Conservation (phyloP, 2,888 invertebrate genomes). For the Tromatobia lineatoria region DNA sequence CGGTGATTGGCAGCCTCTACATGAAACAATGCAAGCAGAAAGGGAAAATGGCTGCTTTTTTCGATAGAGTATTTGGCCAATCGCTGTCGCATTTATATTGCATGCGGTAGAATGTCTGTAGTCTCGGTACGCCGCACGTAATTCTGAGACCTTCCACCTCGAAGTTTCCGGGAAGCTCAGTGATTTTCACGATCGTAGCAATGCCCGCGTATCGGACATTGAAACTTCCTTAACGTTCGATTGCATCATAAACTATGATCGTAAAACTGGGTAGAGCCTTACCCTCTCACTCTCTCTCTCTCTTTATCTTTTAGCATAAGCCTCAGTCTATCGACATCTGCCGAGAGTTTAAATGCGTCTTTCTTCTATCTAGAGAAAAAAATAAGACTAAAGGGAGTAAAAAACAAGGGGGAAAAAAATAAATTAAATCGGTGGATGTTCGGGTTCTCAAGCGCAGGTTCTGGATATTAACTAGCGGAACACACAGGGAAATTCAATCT, state of each 20-base stretch:
- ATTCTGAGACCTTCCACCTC: not conserved
- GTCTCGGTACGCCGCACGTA: not conserved
- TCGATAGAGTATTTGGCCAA: not conserved
- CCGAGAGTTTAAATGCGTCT: not conserved
- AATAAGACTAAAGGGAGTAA: not conserved
- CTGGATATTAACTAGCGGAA: slow-evolving; percentile 3
- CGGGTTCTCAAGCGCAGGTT: not conserved
- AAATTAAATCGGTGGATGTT: not conserved
- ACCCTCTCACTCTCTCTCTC: slow-evolving; percentile 5
- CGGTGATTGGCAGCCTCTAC: not conserved
- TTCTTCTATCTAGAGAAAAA: slow-evolving; percentile 6
- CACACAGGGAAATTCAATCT: slow-evolving; percentile 16
- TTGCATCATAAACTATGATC: slow-evolving; percentile 63
- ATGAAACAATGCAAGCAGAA: not conserved
- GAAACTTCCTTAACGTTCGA: slow-evolving; percentile 50
- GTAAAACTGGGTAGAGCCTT: slow-evolving; percentile 43
- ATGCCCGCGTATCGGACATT: slow-evolving; percentile 16
- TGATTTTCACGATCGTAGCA: slow-evolving; percentile 61
- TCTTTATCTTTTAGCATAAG: not conserved
- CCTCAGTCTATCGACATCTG: not conserved
- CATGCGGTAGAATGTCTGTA: not conserved
- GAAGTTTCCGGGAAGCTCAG: slow-evolving; percentile 33
- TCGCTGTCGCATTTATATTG: not conserved
- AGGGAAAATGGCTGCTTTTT: not conserved
- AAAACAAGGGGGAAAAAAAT: not conserved